Base-by-base conservation (phyloP, 2,888 invertebrate species). In the Stomorhina lunata region DNA sequence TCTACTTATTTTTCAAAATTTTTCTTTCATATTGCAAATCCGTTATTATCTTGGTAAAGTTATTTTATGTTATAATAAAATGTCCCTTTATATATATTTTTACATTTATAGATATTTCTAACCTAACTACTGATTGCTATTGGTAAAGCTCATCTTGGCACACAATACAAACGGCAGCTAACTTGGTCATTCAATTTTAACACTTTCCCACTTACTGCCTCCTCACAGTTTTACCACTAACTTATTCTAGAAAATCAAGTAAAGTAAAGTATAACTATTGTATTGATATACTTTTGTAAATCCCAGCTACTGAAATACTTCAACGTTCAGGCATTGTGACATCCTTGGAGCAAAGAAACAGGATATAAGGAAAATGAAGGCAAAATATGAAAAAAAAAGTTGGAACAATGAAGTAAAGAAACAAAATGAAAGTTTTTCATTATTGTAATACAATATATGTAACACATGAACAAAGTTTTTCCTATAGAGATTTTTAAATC, bases 231-330 rank as follows among this genome's bases (percentile, higher is more conserved):
- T 29, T 29, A 10, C n/a, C n/a, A n/a, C 55, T 29, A 10, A 29
- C 9, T 29, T 55, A n/a, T 4, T 10, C 55, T n/a, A n/a, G n/a
- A n/a, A n/a, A n/a, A n/a, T n/a, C n/a, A n/a, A n/a, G n/a, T n/a
- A n/a, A n/a, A n/a, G n/a, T n/a, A n/a, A n/a, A n/a, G 4, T 55
- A 2, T 17, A 55, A n/a, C 27, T 53, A 53, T 15, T 17, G 7
- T 29, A 55, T 5, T n/a, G n/a, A n/a, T n/a, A n/a, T n/a, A n/a
- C n/a, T n/a, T 29, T 17, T 17, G 9, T 29, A 66, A 50, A 34
- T 66, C 65, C 34, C 48, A 48, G 25, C 34, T 66, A 66, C 65
- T 66, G 15, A 50, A 50, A 66, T 66, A 22, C 34, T 34, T 7
- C 34, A 34, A 10, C 48, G 5, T 25, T 2, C 6, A 34, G 32